Evolutionary conservation across 2,113 vertebrate species (phyloP).

Genomic region (Clupea harengus): DNA sequence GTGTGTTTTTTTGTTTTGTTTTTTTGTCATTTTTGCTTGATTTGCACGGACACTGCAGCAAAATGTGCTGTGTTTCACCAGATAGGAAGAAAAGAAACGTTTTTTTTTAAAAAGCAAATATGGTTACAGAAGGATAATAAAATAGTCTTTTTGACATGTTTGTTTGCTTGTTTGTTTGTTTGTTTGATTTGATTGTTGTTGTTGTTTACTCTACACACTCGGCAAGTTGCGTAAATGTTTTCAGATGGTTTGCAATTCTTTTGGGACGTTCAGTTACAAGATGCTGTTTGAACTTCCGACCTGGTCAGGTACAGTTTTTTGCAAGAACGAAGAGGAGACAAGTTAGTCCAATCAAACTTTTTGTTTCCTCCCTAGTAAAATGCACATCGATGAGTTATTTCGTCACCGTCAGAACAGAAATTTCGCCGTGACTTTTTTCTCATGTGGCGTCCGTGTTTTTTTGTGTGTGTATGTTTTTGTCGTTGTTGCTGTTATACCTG

Average conservation of each 20-base stretch:
- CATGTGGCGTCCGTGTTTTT: slow-evolving; percentile 16
- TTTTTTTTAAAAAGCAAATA: slow-evolving; percentile 75
- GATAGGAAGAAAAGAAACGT: slow-evolving; percentile 71
- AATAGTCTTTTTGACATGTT: slow-evolving; percentile 70
- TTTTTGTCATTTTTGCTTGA: slow-evolving; percentile 54
- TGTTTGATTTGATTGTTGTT: slow-evolving; percentile 52
- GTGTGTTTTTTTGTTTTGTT: slow-evolving; percentile 52
- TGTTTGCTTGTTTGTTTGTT: slow-evolving; percentile 40
- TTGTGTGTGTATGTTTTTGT: slow-evolving; percentile 6
- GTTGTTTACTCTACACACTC: slow-evolving; percentile 55
- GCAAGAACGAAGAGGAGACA: not conserved
- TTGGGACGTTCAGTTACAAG: slow-evolving; percentile 65
- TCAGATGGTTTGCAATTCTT: slow-evolving; percentile 76
- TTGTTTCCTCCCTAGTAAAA: slow-evolving; percentile 55
- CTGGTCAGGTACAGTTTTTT: not conserved
- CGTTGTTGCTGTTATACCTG: not conserved
- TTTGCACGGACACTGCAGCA: slow-evolving; percentile 72
- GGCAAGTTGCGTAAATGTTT: slow-evolving; percentile 49
- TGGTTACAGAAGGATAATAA: slow-evolving; percentile 82
- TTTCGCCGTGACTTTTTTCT: not conserved
- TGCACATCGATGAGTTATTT: not conserved
- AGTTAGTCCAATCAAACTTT: slow-evolving; percentile 39
- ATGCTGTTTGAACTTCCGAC: slow-evolving; percentile 69
- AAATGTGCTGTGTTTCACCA: slow-evolving; percentile 72
- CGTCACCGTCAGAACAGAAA: not conserved